Base-by-base conservation (phyloP, 2,113 vertebrate species). In the Cricetomys ansorgei region DNA sequence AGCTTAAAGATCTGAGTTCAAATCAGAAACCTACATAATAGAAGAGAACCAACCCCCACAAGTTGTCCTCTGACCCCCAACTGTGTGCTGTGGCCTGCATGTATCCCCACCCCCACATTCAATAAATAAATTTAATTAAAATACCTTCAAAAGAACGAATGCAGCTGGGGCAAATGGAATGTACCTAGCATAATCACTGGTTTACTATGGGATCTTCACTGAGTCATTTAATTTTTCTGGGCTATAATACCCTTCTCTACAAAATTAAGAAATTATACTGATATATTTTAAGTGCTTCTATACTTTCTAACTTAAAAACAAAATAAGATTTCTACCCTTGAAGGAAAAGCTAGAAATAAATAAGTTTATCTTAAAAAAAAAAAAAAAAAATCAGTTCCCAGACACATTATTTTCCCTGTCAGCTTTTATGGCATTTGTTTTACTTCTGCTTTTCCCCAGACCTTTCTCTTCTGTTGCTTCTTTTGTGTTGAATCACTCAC, bases 251-350 rank as follows among this genome's bases (percentile, higher is more conserved):
- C 1, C 43, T 79, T 6, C 7, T 48, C 40, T 27, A 92, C 43
- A 87, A 92, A 94, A 94, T 48, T 31, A 92, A 80, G 57, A 0
- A 79, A 88, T 65, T 94, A 88, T 79, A 76, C 2, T 72, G 53
- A 40, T 79, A 69, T 73, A 95, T 45, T 88, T 84, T 72, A 96
- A 88, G 17, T 53, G 37, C 90, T 69, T 53, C 31, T 31, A 69
- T 37, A 3, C 64, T 67, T 69, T n/a, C 21, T 87, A 87, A 69
- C 31, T 87, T 87, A 50, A 87, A 87, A 85, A 48, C 27, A 48
- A 57, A 80, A 50, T 31, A 37, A 37, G 8, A 37, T 21, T 57
- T 86, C 50, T n/a, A 37, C 29, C 10, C 21, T 53, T 11, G 55
- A 57, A 86, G 59, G 45, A 94, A 94, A 79, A 17, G 77, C 34